Evolutionary conservation across 2,113 vertebrate genomes (phyloP), one percentile per base, ranked within the genome.

Genomic region (Butorides virescens): DNA sequence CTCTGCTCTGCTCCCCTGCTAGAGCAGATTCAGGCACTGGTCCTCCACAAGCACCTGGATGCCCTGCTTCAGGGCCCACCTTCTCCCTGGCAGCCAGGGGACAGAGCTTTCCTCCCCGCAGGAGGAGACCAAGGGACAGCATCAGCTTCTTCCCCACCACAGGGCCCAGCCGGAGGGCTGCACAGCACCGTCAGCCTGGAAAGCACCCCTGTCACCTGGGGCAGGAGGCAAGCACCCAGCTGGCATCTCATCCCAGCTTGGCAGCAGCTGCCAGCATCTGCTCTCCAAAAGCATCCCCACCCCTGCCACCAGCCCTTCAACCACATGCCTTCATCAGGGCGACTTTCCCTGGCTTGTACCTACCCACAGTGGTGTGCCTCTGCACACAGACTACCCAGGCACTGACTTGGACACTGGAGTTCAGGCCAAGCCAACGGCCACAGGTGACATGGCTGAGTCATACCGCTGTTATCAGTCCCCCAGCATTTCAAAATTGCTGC

Each of bases 301-400:
- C 15, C 8, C 32, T 39, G 36, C 72, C 50, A 56, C 15, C 65
- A 72, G 12, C 32, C 66, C 37, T 74, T 47, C 50, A 59, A 47
- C n/a, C 18, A 6, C 63, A 44, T 0, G 3, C 22, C 23, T 50
- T 19, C 20, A 15, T 15, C 76, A 49, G 37, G 2, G 11, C 1
- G 7, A 32, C 34, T 32, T 36, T 15, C 1, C n/a, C 14, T n/a
- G 59, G 65, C 37, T 53, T 15, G 50, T 25, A 82, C 50, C 70
- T 56, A 7, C 42, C 20, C 30, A 7, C 78, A 34, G 36, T 2
- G 27, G 52, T 26, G 8, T 37, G 4, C 13, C 29, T 59, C 11
- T 8, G 16, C 42, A 7, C 1, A 5, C 26, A 72, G 44, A 26
- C 17, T 4, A 18, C 46, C 7, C 0, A 1, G 27, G 30, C 9